These are phyloP conservation scores for Corythoichthys intestinalis DNA, from an alignment of 2,113 vertebrate genomes.

Conservation along the genomic window DNA sequence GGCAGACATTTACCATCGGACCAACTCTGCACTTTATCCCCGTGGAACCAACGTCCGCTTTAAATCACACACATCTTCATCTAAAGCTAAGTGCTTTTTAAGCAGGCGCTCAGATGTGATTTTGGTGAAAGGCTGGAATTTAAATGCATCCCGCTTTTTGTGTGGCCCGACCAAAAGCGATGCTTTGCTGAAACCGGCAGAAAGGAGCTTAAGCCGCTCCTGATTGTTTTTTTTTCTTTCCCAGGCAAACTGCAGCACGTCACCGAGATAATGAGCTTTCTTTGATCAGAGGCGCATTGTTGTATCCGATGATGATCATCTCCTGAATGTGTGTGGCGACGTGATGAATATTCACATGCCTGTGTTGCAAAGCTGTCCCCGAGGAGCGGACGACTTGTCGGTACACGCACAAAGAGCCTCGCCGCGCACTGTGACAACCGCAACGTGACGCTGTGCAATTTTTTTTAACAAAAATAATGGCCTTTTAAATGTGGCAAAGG, in stretches of 20 bases:
- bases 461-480: neutral
- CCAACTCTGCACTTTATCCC: constrained; percentile 25
- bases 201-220: constrained; percentile 39
- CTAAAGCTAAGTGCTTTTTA: constrained; percentile 46
- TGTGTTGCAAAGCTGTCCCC: constrained; percentile 47
- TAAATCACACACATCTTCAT: constrained; percentile 42
- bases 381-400: constrained; percentile 50
- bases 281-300: constrained; percentile 67
- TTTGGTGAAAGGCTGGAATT: constrained; percentile 41
- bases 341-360: constrained; percentile 59
- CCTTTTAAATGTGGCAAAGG: constrained; percentile 16
- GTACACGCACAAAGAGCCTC: constrained; percentile 29
- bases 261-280: constrained; percentile 59
- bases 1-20: neutral
- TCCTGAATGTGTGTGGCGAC: constrained; percentile 9
- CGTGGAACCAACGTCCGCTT: constrained; percentile 30
- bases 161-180: constrained; percentile 31
- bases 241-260: constrained; percentile 41
- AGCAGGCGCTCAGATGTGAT: constrained; percentile 53
- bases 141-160: constrained; percentile 34
- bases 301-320: constrained; percentile 40
- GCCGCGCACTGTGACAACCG: constrained; percentile 20
- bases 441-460: constrained; percentile 9
- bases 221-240: constrained; percentile 43
- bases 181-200: constrained; percentile 47